Conservation (phyloP, 2,797 vertebrate genomes). For the Brotula barbata region DNA sequence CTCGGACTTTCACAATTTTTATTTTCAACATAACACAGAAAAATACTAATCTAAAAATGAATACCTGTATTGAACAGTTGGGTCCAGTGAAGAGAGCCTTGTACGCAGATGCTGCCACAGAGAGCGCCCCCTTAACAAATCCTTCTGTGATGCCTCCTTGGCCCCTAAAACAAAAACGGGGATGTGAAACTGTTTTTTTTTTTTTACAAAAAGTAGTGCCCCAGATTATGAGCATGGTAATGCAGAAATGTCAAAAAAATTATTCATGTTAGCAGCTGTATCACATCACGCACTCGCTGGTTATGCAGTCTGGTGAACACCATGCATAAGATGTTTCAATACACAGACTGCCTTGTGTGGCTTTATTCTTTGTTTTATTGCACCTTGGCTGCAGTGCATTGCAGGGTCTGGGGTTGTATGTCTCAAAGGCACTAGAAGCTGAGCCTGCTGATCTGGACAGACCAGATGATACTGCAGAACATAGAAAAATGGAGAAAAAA, state of each 20-base stretch:
- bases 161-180: slow-evolving; percentile 62
- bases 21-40: too few species aligned
- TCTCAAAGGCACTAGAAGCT: slow-evolving; percentile 80
- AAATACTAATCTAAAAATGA: too few species aligned
- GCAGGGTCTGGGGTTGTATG: slow-evolving; percentile 73
- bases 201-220: not conserved
- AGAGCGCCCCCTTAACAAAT: slow-evolving; percentile 93
- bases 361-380: slow-evolving; percentile 12
- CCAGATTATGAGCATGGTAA: too few species aligned
- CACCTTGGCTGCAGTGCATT: slow-evolving; percentile 74
- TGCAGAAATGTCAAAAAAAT: too few species aligned
- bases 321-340: not conserved
- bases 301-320: not conserved
- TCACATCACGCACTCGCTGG: too few species aligned
- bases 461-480: slow-evolving; percentile 69
- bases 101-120: slow-evolving; percentile 95
- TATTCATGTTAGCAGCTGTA: too few species aligned
- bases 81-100: slow-evolving; percentile 96
- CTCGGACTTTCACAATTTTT: too few species aligned
- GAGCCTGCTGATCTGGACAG: slow-evolving; percentile 75
- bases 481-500: slow-evolving; percentile 23
- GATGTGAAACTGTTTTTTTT: slow-evolving; percentile 1
- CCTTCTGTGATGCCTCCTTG: slow-evolving; percentile 91
- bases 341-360: not conserved
- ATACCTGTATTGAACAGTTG: slow-evolving; percentile 87